phyloP scores from a whole-genome alignment of 2,888 invertebrate genomes.

The Metellina segmentata region DNA sequence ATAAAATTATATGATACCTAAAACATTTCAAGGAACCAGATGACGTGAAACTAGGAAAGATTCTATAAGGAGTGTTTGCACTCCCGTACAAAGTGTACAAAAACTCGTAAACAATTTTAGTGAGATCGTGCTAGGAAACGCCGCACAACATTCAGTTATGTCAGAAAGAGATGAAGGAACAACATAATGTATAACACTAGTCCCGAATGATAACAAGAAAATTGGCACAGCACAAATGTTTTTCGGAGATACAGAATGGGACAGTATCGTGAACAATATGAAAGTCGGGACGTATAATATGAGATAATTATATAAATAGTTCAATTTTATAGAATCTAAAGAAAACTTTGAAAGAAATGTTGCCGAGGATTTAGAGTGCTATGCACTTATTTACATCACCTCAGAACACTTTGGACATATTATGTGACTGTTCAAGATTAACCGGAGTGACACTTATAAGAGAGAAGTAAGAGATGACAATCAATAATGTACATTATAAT shows the following conservation, averaged over 20 bases:
- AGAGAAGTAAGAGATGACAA: constrained; percentile 35
- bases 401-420: constrained; percentile 68
- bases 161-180: constrained; percentile 46
- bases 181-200: constrained; percentile 60
- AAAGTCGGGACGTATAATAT: constrained; percentile 42
- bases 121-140: constrained; percentile 68
- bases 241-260: constrained; percentile 55
- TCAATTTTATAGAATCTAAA: constrained; percentile 55
- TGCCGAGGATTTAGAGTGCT: constrained; percentile 75
- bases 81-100: constrained; percentile 53
- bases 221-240: constrained; percentile 73
- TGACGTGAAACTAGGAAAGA: constrained; percentile 35
- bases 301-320: constrained; percentile 58
- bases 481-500: constrained; percentile 61
- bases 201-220: constrained; percentile 63
- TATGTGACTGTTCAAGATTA: constrained; percentile 71
- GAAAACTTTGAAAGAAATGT: constrained; percentile 56
- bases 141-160: constrained; percentile 58
- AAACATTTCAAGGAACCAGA: constrained; percentile 72
- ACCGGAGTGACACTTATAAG: constrained; percentile 57
- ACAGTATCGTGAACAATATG: constrained; percentile 60
- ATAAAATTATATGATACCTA: constrained; percentile 69
- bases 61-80: constrained; percentile 37
- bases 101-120: constrained; percentile 56
- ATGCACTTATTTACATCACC: constrained; percentile 75